phyloP scores from a whole-genome alignment of 1,140 invertebrate genomes.

The Pogonus chalceus region DNA sequence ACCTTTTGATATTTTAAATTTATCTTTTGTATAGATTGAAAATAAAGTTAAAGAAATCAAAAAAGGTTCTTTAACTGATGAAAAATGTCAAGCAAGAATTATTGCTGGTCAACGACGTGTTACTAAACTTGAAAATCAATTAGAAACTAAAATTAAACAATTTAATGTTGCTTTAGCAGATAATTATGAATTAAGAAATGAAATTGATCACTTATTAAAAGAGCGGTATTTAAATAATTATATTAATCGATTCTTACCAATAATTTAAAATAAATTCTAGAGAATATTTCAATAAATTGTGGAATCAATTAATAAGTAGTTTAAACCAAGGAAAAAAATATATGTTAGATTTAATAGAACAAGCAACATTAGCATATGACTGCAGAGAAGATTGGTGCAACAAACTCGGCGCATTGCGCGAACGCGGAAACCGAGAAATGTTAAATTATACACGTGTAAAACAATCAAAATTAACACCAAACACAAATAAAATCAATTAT shows the following conservation, averaged over 20 bases:
- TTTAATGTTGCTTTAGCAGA: constrained; percentile 65
- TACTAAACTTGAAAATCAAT: constrained; percentile 54
- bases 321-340: constrained; percentile 61
- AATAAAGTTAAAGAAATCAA: constrained; percentile 34
- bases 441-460: constrained; percentile 39
- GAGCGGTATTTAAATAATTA: too few species aligned
- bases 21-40: constrained; percentile 31
- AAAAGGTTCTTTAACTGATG: constrained; percentile 39
- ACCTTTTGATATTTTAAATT: too few species aligned
- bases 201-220: constrained; percentile 69
- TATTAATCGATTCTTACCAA: too few species aligned
- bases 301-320: constrained; percentile 63
- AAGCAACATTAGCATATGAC: constrained; percentile 76
- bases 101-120: constrained; percentile 46
- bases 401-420: constrained; percentile 68
- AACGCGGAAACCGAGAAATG: constrained; percentile 48
- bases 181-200: constrained; percentile 60
- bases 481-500: too few species aligned
- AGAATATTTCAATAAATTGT: constrained; percentile 64
- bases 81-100: constrained; percentile 40
- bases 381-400: constrained; percentile 76
- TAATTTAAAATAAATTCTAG: constrained; percentile 31
- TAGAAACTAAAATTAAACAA: constrained; percentile 60
- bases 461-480: too few species aligned
- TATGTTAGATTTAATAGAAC: constrained; percentile 73